Percentiles rank a stretch among this genome's conserved stretches.
Conservation (phyloP, 2,113 vertebrate species). For the Corydoras maculifer region DNA sequence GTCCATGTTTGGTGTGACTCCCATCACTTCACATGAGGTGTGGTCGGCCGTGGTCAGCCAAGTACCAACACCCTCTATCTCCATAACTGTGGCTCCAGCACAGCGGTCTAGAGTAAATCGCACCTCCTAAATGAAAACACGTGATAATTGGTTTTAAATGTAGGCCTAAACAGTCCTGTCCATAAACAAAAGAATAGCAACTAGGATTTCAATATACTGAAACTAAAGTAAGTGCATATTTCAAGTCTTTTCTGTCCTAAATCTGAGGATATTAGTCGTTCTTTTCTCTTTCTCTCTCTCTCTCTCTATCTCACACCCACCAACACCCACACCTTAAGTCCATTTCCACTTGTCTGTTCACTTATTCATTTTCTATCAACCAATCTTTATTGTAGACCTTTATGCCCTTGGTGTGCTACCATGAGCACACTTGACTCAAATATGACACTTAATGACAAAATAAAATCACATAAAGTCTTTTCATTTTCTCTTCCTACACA, state of each 20-base stretch:
- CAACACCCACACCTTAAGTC: neutral
- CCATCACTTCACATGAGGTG: slow-evolving; percentile 69
- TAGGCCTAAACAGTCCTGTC: too few relatives aligned
- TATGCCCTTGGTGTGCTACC: neutral
- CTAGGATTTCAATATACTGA: too few relatives aligned
- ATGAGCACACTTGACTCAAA: neutral
- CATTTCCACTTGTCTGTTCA: slow-evolving; percentile 15
- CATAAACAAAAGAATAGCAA: too few relatives aligned
- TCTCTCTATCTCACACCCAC: neutral
- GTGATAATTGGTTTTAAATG: too few relatives aligned
- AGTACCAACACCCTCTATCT: slow-evolving; percentile 73
- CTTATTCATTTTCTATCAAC: slow-evolving; percentile 7
- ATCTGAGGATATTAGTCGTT: too few relatives aligned
- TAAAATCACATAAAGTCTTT: too few relatives aligned
- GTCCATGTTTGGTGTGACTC: slow-evolving; percentile 63
- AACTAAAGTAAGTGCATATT: too few relatives aligned
- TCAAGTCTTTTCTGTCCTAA: too few relatives aligned
- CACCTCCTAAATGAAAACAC: slow-evolving; percentile 60
- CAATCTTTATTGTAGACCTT: slow-evolving; percentile 11
- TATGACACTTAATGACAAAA: too few relatives aligned
- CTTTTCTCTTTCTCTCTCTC: too few relatives aligned
- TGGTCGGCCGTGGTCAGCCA: slow-evolving; percentile 75
- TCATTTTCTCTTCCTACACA: too few relatives aligned
- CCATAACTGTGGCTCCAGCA: slow-evolving; percentile 62
- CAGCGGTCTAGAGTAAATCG: slow-evolving; percentile 76